Percentiles rank a stretch among this genome's conserved stretches.
Evolutionary conservation across 2,888 invertebrate genomes (phyloP).

Genomic region (Idaea aversata): DNA sequence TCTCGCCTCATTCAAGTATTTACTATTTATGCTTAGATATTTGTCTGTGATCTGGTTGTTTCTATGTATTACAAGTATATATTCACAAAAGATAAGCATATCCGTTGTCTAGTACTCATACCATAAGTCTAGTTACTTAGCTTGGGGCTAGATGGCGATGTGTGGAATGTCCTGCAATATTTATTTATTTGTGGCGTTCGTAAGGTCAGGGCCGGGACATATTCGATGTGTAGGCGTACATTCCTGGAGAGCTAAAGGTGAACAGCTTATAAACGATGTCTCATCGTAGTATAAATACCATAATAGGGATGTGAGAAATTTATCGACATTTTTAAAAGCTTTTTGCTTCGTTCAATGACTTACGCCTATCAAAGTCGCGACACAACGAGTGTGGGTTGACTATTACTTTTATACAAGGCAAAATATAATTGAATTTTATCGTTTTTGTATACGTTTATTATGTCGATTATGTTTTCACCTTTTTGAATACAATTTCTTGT

Average conservation of each 20-base stretch:
- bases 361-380: conserved; percentile 1
- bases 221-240: conserved; percentile 27
- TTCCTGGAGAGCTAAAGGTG: conserved; percentile 45
- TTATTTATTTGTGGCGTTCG: conserved; percentile 25
- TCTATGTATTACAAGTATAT: too few species aligned
- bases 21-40: too few species aligned
- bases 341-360: conserved; percentile 16
- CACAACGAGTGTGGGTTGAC: conserved; percentile 3
- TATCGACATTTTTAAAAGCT: conserved; percentile 3
- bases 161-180: too few species aligned
- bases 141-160: too few species aligned
- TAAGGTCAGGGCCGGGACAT: conserved; percentile 36
- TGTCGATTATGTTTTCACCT: background rate
- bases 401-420: background rate
- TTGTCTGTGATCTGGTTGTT: too few species aligned
- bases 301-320: background rate
- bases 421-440: background rate
- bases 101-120: too few species aligned
- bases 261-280: conserved; percentile 40
- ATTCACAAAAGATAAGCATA: too few species aligned
- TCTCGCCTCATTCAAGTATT: too few species aligned
- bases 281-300: conserved; percentile 26
- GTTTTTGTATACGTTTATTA: background rate
- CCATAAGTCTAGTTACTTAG: too few species aligned
- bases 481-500: background rate